These are phyloP conservation scores for Gambusia yucatana DNA, from an alignment of 2,797 vertebrate genomes.

Conservation along the genomic window DNA sequence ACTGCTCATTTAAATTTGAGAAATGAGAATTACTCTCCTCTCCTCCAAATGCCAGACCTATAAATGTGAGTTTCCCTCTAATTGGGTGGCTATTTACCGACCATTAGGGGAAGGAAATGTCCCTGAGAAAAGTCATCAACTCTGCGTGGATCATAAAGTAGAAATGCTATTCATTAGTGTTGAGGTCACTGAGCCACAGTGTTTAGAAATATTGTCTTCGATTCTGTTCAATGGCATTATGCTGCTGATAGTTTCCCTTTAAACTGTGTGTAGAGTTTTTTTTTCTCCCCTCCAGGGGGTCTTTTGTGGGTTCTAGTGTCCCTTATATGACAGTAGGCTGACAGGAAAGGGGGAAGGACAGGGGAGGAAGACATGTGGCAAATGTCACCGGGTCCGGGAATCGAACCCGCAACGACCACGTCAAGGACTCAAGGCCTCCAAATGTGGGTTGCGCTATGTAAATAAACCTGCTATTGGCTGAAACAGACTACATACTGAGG, in stretches of 20 bases:
- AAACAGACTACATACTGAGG: background rate
- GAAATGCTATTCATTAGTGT: conserved; percentile 31
- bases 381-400: no score
- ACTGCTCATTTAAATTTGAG: conserved; percentile 26
- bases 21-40: conserved; percentile 47
- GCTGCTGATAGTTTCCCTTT: background rate
- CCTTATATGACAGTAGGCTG: no score
- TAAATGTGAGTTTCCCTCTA: conserved; percentile 59
- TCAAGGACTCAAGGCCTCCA: no score
- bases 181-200: conserved; percentile 26
- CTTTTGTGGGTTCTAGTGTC: no score
- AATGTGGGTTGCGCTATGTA: no score
- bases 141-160: conserved; percentile 29
- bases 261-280: background rate
- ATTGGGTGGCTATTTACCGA: conserved; percentile 58
- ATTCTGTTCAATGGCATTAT: background rate
- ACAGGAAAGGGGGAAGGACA: no score
- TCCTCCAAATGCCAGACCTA: conserved; percentile 58
- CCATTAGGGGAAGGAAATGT: conserved; percentile 51
- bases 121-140: conserved; percentile 33
- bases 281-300: no score
- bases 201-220: conserved; percentile 18
- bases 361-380: no score
- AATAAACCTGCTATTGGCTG: background rate
- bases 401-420: no score